A percentile compares a stretch with the other conserved stretches of the same genome.
phyloP scores from a whole-genome alignment of 2,888 invertebrate genomes.

The Drosophila anomelani region DNA sequence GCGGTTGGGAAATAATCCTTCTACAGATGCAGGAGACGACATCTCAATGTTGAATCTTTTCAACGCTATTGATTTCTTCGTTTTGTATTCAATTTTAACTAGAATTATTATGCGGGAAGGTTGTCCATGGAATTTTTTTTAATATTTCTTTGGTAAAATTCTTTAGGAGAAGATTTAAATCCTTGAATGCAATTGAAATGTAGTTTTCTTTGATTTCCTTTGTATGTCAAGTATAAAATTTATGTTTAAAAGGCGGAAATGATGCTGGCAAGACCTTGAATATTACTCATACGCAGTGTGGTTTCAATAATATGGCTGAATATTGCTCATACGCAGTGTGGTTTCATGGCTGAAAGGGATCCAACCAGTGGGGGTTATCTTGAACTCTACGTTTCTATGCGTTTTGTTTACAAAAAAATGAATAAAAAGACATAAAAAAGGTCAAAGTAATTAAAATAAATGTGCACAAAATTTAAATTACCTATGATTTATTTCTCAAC shows the following conservation, averaged over 20 bases:
- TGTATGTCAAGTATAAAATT: background rate
- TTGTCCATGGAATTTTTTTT: background rate
- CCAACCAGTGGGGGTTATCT: background rate
- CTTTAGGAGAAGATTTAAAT: background rate
- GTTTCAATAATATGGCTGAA: background rate
- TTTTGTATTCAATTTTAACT: background rate
- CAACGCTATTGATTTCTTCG: constrained; percentile 2
- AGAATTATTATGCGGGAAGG: background rate
- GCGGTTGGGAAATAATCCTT: constrained; percentile 21
- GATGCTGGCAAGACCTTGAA: constrained; percentile 8
- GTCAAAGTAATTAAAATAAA: background rate
- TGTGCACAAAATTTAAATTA: background rate
- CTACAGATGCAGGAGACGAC: background rate
- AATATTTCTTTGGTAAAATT: background rate
- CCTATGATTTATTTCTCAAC: background rate
- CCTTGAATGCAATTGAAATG: background rate
- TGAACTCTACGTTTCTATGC: background rate
- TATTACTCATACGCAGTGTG: constrained; percentile 41
- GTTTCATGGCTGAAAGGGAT: background rate
- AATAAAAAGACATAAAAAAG: background rate
- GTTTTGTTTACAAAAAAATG: background rate
- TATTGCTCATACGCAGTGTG: too few species aligned
- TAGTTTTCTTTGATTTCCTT: constrained; percentile 1
- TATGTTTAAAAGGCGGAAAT: background rate
- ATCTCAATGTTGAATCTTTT: constrained; percentile 7